Percentiles rank a stretch among this genome's conserved stretches.
Conservation (phyloP, 2,888 invertebrate species). For the Rhagium mordax region DNA sequence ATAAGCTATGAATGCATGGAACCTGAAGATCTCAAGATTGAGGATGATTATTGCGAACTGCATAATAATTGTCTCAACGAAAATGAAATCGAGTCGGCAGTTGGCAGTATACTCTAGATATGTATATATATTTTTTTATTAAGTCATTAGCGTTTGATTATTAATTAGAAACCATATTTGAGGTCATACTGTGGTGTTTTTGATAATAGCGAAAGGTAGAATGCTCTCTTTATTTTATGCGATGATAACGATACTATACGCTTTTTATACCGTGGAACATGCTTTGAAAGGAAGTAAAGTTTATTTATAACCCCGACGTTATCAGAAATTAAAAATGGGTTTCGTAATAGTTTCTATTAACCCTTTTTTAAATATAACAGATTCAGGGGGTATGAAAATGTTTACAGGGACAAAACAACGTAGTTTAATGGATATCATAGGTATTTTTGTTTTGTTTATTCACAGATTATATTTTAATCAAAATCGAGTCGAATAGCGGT, state of each 20-base stretch:
- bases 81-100: conserved; percentile 68
- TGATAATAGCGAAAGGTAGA: conserved; percentile 4
- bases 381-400: no score
- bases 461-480: no score
- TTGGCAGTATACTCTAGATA: conserved; percentile 64
- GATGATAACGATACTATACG: not conserved
- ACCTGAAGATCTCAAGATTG: conserved; percentile 51
- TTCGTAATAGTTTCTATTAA: no score
- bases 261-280: no score
- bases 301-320: no score
- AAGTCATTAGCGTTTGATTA: conserved; percentile 20
- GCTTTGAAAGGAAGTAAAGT: no score
- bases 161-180: conserved; percentile 22
- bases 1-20: conserved; percentile 62
- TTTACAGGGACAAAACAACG: no score
- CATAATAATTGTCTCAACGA: conserved; percentile 63
- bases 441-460: no score
- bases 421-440: no score
- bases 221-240: not conserved
- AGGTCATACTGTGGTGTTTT: conserved; percentile 6
- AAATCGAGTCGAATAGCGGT: no score
- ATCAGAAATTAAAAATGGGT: no score
- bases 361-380: no score
- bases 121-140: conserved; percentile 24
- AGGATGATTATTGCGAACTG: conserved; percentile 58